Evolutionary conservation across 2,888 invertebrate genomes (phyloP).

Genomic region (Eupithecia dodoneata): DNA sequence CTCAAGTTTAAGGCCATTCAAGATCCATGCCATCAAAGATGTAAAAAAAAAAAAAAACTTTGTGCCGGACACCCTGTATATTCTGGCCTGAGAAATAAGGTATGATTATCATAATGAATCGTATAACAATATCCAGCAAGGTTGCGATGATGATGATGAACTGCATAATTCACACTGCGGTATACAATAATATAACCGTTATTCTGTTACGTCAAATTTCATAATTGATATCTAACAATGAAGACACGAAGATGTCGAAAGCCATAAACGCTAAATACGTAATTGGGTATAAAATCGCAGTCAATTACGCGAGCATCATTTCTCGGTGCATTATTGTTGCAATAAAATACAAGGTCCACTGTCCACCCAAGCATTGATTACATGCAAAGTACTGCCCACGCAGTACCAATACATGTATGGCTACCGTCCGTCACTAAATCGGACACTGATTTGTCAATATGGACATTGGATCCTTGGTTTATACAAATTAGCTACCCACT

Average conservation of each 20-base stretch:
- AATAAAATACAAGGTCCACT: conserved; percentile 23
- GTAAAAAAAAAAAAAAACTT: too few relatives aligned
- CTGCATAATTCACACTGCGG: not conserved
- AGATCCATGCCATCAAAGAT: too few relatives aligned
- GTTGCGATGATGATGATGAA: not conserved
- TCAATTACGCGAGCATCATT: conserved; percentile 17
- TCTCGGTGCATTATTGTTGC: conserved; percentile 31
- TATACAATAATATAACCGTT: not conserved
- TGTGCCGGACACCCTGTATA: too few relatives aligned
- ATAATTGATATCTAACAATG: not conserved
- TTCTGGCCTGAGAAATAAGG: not conserved
- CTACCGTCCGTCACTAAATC: not conserved
- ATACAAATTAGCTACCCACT: not conserved
- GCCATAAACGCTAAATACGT: conserved; percentile 16
- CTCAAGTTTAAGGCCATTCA: too few relatives aligned
- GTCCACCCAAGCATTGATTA: conserved; percentile 13
- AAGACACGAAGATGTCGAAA: conserved; percentile 20
- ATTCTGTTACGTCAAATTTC: not conserved
- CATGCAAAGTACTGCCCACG: conserved; percentile 9
- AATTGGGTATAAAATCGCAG: conserved; percentile 26
- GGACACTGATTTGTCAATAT: not conserved
- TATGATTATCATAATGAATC: not conserved
- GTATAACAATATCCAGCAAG: not conserved
- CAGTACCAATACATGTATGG: not conserved
- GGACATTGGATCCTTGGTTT: not conserved